Conservation (phyloP, 2,113 vertebrate genomes). For the Pedetes capensis region DNA sequence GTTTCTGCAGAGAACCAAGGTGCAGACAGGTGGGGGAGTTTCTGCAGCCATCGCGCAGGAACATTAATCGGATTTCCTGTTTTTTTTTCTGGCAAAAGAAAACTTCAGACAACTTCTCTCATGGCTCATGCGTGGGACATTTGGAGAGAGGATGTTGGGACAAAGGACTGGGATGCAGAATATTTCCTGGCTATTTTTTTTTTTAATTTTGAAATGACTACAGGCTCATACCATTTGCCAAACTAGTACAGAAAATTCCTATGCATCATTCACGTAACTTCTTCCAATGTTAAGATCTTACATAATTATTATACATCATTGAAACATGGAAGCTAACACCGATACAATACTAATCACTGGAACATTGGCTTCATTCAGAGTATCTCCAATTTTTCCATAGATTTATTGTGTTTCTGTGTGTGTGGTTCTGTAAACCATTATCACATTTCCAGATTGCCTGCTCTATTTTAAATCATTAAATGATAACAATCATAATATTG, state of each 20-base stretch:
- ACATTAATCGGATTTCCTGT: conserved; percentile 1
- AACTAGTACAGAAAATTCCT: not conserved
- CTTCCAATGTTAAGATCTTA: not conserved
- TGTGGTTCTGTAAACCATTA: not conserved
- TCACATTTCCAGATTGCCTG: not conserved
- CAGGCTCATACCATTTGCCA: not conserved
- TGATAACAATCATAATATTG: not conserved
- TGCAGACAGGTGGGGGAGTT: not conserved
- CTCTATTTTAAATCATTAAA: not conserved
- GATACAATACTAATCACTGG: not conserved
- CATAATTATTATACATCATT: not conserved
- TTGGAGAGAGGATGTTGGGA: not conserved
- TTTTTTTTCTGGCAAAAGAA: not conserved
- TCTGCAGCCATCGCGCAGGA: rapidly evolving
- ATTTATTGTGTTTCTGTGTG: not conserved
- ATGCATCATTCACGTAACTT: not conserved
- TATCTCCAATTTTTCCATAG: not conserved
- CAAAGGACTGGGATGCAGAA: not conserved
- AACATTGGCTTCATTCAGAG: not conserved
- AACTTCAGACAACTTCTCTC: not conserved
- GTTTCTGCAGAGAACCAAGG: not conserved
- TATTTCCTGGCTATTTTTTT: not conserved
- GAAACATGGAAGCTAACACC: not conserved
- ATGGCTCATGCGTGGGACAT: not conserved
- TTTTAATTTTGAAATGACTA: not conserved